Evolutionary conservation across 1,140 invertebrate species (phyloP), one percentile per base, ranked within the genome.

Genomic region (Stratiolaelaps scimitus): DNA sequence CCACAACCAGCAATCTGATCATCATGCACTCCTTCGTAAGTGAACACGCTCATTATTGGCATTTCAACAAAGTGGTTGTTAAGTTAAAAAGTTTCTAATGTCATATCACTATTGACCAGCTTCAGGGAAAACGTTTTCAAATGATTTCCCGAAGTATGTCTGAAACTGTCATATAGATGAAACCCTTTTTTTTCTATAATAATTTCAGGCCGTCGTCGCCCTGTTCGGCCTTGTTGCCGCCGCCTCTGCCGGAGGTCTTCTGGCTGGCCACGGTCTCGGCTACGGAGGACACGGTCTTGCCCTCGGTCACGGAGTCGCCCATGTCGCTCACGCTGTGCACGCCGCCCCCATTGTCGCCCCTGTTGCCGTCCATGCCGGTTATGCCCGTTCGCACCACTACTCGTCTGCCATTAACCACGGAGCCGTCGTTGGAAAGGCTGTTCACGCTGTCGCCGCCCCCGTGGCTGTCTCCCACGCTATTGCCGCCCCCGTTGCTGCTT

Each of bases 201-300:
- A 4, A 6, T 40, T 40, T 29, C 53, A 60, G 53, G 53, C 53
- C 26, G 26, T 60, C 23, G 26, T 60, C 15, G 53, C 53, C 34
- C 34, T 60, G 4, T 26, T 26, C 53, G 23, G 53, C 23, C 53
- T 60, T 23, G 23, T 60, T 34, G 53, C 53, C 4, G 53, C 53
- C 53, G 53, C 53, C 23, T 60, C 53, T 2, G 15, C 53, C 23
- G 20, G 53, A 17, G 26, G 34, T 34, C 15, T 60, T 34, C 15
- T 15, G 26, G 26, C 34, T 26, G 23, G 53, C 23, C n/a, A n/a
- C n/a, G n/a, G n/a, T n/a, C 15, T 60, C 23, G 53, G 23, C 15
- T 26, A 60, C 10, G 53, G 53, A 1, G 23, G 53, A 19, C 53
- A 26, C 53, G 53, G 53, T 29, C 13, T 19, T 23, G 10, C 34